Base-by-base conservation (phyloP, 1,140 invertebrate genomes). In the Zaprionus ornatus region DNA sequence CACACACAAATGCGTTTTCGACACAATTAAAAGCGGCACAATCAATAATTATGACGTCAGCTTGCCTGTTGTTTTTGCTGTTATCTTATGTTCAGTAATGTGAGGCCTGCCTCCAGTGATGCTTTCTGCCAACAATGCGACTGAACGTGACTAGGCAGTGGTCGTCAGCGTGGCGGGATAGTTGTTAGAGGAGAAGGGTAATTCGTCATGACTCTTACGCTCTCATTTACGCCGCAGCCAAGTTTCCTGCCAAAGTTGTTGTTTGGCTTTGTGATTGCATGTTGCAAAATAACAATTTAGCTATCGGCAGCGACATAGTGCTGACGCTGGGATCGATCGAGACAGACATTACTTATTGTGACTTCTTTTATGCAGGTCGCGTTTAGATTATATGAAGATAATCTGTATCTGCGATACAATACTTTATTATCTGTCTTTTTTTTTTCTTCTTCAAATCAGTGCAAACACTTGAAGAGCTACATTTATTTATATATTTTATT, bases 41-140 rank as follows among this genome's bases (percentile, higher is more conserved):
- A 74, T 88, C 85, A 78, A 88, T 90, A 88, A 88, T 88, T 84
- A 88, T 88, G 84, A 81, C 83, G 85, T 88, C 82, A 73, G 52
- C 55, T 37, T 9, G 35, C 5, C 27, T 69, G 72, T 73, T 82
- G 72, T 70, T 79, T 66, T 85, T 80, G 60, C 42, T 52, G 23
- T 42, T 71, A 17, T 48, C 54, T 82, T 75, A 86, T 79, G 52
- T 76, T 79, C 72, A 69, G 72, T 73, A 79, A 74, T 72, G 52
- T 50, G 61, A 52, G 48, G 64, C 82, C 27, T 32, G 21, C 62
- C 17, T 27, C 23, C 15, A 48, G 10, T 54, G 63, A 45, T 45
- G 71, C 63, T 73, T 50, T 59, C 21, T 40, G 37, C 29, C 29
- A 32, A 32, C 29, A 32, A 32, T 32, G 29, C 19, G 40, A 17